Evolutionary conservation across 2,113 vertebrate species (phyloP), one percentile per base, ranked within the genome.

Genomic region (Sinocyclocheilus rhinocerous): DNA sequence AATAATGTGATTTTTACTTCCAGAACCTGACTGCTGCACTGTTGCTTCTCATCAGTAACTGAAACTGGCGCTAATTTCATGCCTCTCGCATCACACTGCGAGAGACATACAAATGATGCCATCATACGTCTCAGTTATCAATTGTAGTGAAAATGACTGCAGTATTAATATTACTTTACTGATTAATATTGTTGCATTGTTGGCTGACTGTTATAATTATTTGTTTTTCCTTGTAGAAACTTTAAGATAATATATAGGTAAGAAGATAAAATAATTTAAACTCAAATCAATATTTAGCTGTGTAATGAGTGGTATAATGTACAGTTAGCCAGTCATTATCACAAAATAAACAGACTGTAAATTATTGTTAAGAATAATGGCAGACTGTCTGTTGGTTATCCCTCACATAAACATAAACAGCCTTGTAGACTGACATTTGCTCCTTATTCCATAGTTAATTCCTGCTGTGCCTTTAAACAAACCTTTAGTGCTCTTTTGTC

Each of bases 401-500:
- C 4, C 33, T 79, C 9, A n/a, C 52, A 77, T n/a, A 65, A 81
- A 42, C 33, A 45, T 42, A 24, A 67, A 69, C 39, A 50, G 16
- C 15, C 45, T 50, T 22, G n/a, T 50, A 29, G 63, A 81, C 0
- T 50, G n/a, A 45, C 1, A 7, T 63, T n/a, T 24, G 16, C 22
- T 42, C 8, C 16, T 48, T 77, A 77, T 77, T 77, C 1, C 48
- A 48, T n/a, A 76, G 26, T 57, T 50, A 29, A 20, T 67, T 67
- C 61, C 79, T 20, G 61, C 20, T 65, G 39, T 81, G 22, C 39
- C 29, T 48, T 48, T 29, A 81, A 81, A 81, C 22, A 81, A 81
- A 81, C 4, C 24, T 67, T 81, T 29, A 48, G 39, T 24, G 36
- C 33, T 63, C 10, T 13, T 52, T 20, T 50, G 20, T 29, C 75